Evolutionary conservation across 2,888 invertebrate genomes (phyloP), one percentile per base, ranked within the genome.

Genomic region (Melinaea menophilus): DNA sequence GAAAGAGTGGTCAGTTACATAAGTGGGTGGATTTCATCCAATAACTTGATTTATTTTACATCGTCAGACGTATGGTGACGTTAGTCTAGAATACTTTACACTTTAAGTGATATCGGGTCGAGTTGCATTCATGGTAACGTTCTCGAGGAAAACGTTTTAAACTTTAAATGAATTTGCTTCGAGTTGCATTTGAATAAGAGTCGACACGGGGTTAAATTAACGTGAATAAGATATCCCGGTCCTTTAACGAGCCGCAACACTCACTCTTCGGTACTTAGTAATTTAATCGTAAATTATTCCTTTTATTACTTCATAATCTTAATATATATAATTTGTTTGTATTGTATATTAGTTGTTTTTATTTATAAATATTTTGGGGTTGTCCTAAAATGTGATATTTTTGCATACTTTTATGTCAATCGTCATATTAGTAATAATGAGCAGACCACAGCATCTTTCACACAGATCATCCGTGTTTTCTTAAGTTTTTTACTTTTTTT

Each of bases 81-180:
- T 73, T 77, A 73, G 73, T 73, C 68, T 34, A 35, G 74, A 77
- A 85, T 87, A 82, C n/a, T n/a, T n/a, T 46, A 46, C 11, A 46
- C 46, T 46, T 46, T 46, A 46, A 46, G n/a, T 11, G 46, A 56
- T 34, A 37, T 56, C 41, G 13, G 22, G 0, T 22, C 22, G 22
- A 22, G 22, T 22, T 22, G 22, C 22, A 22, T 22, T 22, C 22
- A 22, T 22, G 22, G 22, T 22, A 37, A 37, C 2, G 37, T 37
- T 37, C 37, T 4, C 37, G 11, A 9, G 41, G 11, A 1, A 61
- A 62, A 62, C 72, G 73, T 72, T 71, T 71, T 70, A 79, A 81
- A 82, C 80, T 80, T 76, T 81, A 80, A 81, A 81, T 80, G 80
- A 83, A 84, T 84, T 84, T 81, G 84, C 84, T 84, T 85, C 73